phyloP scores from a whole-genome alignment of 2,888 invertebrate genomes.

The Eueremaeus valkanovi region DNA sequence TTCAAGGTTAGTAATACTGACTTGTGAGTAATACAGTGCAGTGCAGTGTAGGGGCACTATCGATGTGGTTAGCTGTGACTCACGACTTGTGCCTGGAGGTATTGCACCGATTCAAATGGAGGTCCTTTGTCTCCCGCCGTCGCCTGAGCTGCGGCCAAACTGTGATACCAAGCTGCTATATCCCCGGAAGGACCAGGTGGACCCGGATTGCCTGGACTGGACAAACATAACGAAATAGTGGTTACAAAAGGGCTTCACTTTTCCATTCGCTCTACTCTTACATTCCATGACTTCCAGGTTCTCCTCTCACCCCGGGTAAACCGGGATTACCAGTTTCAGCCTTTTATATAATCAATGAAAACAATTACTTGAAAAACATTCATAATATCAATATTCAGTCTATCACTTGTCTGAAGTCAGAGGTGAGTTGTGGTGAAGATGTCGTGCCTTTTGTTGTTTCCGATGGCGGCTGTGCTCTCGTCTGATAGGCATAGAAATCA shows the following conservation, averaged over 20 bases:
- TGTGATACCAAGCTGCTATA: constrained; percentile 68
- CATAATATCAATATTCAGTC: no score
- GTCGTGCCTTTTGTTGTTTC: constrained; percentile 27
- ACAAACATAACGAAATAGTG: no score
- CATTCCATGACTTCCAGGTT: constrained; percentile 59
- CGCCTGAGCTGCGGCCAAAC: constrained; percentile 65
- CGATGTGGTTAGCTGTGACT: constrained; percentile 36
- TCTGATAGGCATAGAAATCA: no score
- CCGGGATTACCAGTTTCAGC: constrained; percentile 61
- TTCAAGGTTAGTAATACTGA: no score
- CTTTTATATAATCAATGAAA: constrained; percentile 52
- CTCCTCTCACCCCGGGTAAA: constrained; percentile 61
- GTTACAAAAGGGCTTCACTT: no score
- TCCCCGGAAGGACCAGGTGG: constrained; percentile 68
- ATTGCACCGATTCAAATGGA: constrained; percentile 66
- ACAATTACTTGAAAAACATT: no score
- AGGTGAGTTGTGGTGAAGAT: no score
- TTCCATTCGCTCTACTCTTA: neutral
- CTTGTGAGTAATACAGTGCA: no score
- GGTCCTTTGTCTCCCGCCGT: constrained; percentile 68
- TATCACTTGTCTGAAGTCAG: no score
- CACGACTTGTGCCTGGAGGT: constrained; percentile 68
- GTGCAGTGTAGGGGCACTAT: no score
- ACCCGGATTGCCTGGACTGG: constrained; percentile 55
- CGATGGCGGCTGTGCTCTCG: neutral